Base-by-base conservation (phyloP, 2,888 invertebrate species). In the Incurvaria masculella region DNA sequence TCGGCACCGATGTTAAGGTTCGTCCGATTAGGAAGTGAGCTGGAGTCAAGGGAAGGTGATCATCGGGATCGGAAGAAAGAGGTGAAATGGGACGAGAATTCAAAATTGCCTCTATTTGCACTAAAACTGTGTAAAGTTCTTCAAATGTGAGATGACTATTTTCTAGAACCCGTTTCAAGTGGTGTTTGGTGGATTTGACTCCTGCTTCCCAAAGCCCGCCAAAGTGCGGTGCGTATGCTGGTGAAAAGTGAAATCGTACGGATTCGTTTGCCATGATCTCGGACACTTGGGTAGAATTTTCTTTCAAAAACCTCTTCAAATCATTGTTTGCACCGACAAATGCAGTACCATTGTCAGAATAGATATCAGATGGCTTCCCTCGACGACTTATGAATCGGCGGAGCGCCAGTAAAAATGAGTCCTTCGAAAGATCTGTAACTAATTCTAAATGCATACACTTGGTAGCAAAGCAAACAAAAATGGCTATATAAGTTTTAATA, bases 331-430 rank as follows among this genome's bases (percentile, higher is more conserved):
- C 56, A 0, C 53, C 58, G 1, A 57, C 55, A 47, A 60, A 59
- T 42, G 55, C 59, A 1, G 55, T 51, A 1, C 60, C 61, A 47
- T 59, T 60, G 27, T 62, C 61, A 17, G 49, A 55, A 46, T 53
- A 59, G 17, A 63, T 53, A 40, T 59, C 58, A 14, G 21, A 11
- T n/a, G 61, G 60, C 41, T 53, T 53, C 1, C 62, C 61, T 4
- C 61, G 45, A 2, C 60, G 55, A 2, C 60, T 43, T 2, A 59
- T 51, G 42, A 61, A 62, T 17, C 61, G 27, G 1, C 53, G 46
- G 2, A 61, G 41, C 1, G 56, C 50, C 49, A 59, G 48, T 4
- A 61, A 50, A 33, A 59, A 60, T 23, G 54, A 53, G 6, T 60
- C 53, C 19, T 55, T 58, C 1, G 57, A 46, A 1, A 60, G 42